phyloP scores from a whole-genome alignment of 1,140 invertebrate species.

The Ips typographus region DNA sequence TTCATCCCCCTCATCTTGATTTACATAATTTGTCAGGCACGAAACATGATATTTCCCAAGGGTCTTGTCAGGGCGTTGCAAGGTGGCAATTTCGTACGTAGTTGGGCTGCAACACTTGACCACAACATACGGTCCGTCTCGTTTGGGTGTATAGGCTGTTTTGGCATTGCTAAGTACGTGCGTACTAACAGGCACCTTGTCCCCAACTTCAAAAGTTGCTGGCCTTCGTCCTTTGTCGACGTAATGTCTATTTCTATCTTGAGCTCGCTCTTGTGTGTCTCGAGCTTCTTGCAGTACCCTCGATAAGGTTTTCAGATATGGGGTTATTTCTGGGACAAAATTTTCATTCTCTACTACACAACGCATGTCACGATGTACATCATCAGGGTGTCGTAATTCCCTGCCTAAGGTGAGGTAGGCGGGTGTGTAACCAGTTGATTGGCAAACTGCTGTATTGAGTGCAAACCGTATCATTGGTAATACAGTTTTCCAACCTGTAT shows the following conservation, averaged over 20 bases:
- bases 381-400: constrained; percentile 20
- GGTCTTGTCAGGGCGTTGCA: neutral
- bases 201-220: constrained; percentile 18
- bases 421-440: too few relatives aligned
- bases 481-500: too few relatives aligned
- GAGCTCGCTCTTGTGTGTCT: constrained; percentile 36
- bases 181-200: constrained; percentile 44
- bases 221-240: neutral
- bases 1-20: neutral
- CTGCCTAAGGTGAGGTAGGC: constrained; percentile 3
- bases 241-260: constrained; percentile 38
- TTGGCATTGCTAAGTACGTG: constrained; percentile 43
- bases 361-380: constrained; percentile 23
- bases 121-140: constrained; percentile 47
- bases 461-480: too few relatives aligned
- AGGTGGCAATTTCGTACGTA: constrained; percentile 1
- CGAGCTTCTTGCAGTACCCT: constrained; percentile 30
- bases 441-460: too few relatives aligned
- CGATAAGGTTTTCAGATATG: constrained; percentile 32
- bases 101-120: constrained; percentile 10
- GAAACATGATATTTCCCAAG: constrained; percentile 19
- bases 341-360: constrained; percentile 14
- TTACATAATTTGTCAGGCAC: neutral
- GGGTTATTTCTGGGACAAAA: constrained; percentile 35
- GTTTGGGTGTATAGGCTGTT: constrained; percentile 43